Evolutionary conservation across 2,888 invertebrate genomes (phyloP), one percentile per base, ranked within the genome.

Genomic region (Fragum whitleyi): DNA sequence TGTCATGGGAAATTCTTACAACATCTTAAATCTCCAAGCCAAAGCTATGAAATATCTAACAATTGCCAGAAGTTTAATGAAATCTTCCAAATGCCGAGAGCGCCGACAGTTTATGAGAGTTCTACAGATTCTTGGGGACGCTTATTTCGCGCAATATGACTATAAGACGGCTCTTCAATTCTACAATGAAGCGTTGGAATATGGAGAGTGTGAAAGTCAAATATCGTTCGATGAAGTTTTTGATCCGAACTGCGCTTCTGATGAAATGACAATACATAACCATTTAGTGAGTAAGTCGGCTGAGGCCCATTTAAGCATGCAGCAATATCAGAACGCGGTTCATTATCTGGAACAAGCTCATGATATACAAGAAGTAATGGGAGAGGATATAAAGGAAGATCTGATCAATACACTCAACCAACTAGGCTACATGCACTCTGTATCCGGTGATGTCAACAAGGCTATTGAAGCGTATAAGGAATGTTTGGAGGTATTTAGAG

Each of bases 381-480:
- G 93, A 23, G 91, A 91, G 62, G 92, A 92, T 70, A 93, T 93
- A 53, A 92, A 92, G 67, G 92, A 90, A n/a, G 93, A 93, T 78
- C 85, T 93, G 62, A 91, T 92, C 51, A 91, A 89, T 67, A 91
- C 92, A 0, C 86, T 93, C 14, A 88, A 92, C 69, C 91, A 92
- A 77, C 88, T 93, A 32, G 93, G 92, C 3, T 90, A 92, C 79
- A 93, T 93, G 89, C 92, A 93, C 81, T 92, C 92, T 2, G 86
- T 92, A 68, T 89, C 93, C 21, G 93, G 93, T 26, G 93, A 93
- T 82, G 90, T 93, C 0, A 92, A 93, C 79, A 91, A 91, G 79
- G 93, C 93, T 29, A 93, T 93, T 51, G 93, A 93, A 47, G 93
- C 93, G 5, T 93, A 92, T 85, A 89, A 88, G 21, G 93, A 93